These are phyloP conservation scores for Zosterops lateralis DNA, from an alignment of 2,113 vertebrate species.

Conservation along the genomic window DNA sequence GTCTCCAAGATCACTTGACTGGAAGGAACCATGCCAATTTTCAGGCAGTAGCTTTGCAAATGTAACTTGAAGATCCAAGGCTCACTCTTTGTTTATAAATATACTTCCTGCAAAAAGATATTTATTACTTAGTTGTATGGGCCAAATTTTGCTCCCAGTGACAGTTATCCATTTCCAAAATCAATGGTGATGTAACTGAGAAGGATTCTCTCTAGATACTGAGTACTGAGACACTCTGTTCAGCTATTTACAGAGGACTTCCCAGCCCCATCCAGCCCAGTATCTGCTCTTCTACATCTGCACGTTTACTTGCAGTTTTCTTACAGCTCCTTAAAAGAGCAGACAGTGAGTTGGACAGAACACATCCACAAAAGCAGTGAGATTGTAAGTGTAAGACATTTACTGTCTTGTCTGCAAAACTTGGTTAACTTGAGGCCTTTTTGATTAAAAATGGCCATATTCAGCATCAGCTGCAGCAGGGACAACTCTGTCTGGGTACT, in stretches of 20 bases:
- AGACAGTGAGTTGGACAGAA: not conserved
- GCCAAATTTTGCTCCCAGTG: constrained; percentile 34
- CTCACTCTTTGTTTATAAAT: constrained; percentile 50
- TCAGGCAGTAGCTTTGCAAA: constrained; percentile 54
- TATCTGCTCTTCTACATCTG: not conserved
- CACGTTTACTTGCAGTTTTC: not conserved
- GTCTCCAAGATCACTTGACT: constrained; percentile 55
- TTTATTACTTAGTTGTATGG: constrained; percentile 27
- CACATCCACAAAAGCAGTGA: too few species aligned
- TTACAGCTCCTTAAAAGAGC: not conserved
- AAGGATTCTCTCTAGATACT: not conserved
- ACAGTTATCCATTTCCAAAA: not conserved
- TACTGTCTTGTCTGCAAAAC: not conserved
- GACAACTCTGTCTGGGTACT: not conserved
- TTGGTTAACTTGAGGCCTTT: not conserved
- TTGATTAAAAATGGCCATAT: not conserved
- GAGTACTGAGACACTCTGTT: constrained; percentile 19
- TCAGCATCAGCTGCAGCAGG: not conserved
- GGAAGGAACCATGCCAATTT: constrained; percentile 54
- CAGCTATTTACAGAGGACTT: not conserved
- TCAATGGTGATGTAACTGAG: constrained; percentile 29
- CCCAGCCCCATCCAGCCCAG: not conserved
- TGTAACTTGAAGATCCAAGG: constrained; percentile 50
- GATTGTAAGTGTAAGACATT: not conserved
- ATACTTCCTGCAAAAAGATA: constrained; percentile 56